Evolutionary conservation across 1,140 invertebrate species (phyloP).

Genomic region (Helicoverpa zea): DNA sequence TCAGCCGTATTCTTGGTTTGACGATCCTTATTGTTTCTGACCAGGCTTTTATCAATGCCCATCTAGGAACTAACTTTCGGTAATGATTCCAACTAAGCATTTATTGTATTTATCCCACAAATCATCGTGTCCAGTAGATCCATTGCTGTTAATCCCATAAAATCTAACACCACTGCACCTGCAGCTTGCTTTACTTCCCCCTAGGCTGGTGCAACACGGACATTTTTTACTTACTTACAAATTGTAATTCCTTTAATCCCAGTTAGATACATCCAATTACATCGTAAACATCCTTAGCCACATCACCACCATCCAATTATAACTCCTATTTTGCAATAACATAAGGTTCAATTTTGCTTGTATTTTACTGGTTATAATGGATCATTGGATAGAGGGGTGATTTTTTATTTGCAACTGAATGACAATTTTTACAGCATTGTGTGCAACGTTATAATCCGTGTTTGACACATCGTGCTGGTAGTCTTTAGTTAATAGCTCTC

Average conservation of each 20-base stretch:
- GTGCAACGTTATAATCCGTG: conserved; percentile 78
- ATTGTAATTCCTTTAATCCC: conserved; percentile 85
- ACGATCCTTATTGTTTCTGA: no score
- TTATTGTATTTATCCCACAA: conserved; percentile 11
- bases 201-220: conserved; percentile 61
- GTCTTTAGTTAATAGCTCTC: conserved; percentile 76
- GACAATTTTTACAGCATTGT: conserved; percentile 81
- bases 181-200: conserved; percentile 71
- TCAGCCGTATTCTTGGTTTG: no score
- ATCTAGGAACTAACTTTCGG: no score
- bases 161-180: conserved; percentile 76
- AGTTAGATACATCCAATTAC: conserved; percentile 84
- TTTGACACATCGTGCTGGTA: conserved; percentile 76
- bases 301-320: neutral
- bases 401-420: conserved; percentile 70
- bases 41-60: no score
- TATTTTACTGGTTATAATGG: conserved; percentile 41
- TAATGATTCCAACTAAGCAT: neutral
- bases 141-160: conserved; percentile 60
- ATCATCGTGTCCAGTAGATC: conserved; percentile 34
- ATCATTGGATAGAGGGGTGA: conserved; percentile 68
- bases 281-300: conserved; percentile 68
- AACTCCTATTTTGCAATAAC: conserved; percentile 14
- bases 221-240: conserved; percentile 82
- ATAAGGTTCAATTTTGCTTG: conserved; percentile 55